A percentile compares a stretch with the other conserved stretches of the same genome.
phyloP scores from a whole-genome alignment of 2,888 invertebrate species.

The Agrotis segetum region DNA sequence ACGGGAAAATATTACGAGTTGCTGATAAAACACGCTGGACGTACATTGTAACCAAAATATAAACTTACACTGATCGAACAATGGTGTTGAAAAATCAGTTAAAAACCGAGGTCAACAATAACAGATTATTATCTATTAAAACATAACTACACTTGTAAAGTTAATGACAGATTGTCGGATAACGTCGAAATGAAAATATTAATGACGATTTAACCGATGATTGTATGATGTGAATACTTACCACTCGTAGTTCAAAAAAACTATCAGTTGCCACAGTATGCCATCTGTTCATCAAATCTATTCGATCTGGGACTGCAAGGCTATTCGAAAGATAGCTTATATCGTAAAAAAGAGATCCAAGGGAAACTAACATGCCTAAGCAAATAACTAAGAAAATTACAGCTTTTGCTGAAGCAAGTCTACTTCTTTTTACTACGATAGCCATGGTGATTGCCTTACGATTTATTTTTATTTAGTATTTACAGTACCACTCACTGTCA shows the following conservation, averaged over 20 bases:
- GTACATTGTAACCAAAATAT: constrained; percentile 66
- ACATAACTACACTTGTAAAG: background rate
- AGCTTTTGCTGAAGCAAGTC: constrained; percentile 17
- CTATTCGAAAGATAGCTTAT: background rate
- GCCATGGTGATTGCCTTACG: background rate
- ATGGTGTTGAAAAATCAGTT: constrained; percentile 52
- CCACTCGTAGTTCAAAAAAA: constrained; percentile 61
- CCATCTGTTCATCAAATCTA: constrained; percentile 1
- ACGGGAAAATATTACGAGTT: constrained; percentile 45
- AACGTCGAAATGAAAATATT: constrained; percentile 8
- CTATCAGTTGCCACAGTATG: constrained; percentile 47
- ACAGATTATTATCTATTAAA: constrained; percentile 16
- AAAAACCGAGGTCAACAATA: constrained; percentile 14
- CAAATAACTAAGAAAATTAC: constrained; percentile 37
- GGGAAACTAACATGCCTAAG: constrained; percentile 20
- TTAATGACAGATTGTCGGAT: constrained; percentile 14
- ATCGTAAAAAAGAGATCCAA: constrained; percentile 20
- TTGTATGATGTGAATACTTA: constrained; percentile 51
- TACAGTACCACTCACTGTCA: background rate
- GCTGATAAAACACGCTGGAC: constrained; percentile 48
- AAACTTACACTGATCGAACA: constrained; percentile 24
- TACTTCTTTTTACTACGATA: constrained; percentile 13
- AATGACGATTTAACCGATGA: background rate
- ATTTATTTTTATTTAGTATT: background rate
- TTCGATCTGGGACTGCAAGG: background rate